A percentile compares a stretch with the other conserved stretches of the same genome.
phyloP scores from a whole-genome alignment of 2,888 invertebrate species.

The Julus scandinavius region DNA sequence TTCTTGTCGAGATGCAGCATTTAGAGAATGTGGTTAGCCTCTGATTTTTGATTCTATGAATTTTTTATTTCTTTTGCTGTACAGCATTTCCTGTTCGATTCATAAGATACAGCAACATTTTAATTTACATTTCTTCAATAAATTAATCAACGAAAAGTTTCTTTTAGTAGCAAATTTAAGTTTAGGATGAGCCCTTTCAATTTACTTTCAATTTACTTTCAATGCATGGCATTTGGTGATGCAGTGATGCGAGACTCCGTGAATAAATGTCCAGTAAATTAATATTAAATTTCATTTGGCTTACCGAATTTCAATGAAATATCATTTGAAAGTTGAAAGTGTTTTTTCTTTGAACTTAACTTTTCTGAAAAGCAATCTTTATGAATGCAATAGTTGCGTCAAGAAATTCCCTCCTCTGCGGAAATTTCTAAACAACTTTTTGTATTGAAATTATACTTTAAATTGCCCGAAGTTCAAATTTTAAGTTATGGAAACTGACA shows the following conservation, averaged over 20 bases:
- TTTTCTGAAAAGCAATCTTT: background rate
- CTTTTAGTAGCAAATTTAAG: background rate
- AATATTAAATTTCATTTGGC: background rate
- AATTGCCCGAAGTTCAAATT: background rate
- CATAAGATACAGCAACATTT: background rate
- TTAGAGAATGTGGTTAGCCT: no score
- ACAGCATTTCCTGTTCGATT: no score
- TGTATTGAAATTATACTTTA: no score
- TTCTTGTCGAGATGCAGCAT: no score
- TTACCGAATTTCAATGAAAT: background rate
- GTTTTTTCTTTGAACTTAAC: background rate
- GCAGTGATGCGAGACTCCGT: background rate
- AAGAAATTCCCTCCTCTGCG: background rate
- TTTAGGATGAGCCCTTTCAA: conserved; percentile 17
- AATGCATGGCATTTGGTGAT: background rate
- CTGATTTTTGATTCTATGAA: no score
- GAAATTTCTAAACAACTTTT: no score
- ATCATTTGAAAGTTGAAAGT: background rate
- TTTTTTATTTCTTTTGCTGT: background rate
- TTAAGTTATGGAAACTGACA: background rate
- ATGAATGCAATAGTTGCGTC: background rate
- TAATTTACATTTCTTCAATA: background rate
- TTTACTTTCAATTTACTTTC: background rate
- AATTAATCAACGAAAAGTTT: background rate
- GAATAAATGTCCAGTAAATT: background rate